Percentiles rank a stretch among this genome's conserved stretches.
Conservation (phyloP, 2,888 invertebrate genomes). For the Troides aeacus region DNA sequence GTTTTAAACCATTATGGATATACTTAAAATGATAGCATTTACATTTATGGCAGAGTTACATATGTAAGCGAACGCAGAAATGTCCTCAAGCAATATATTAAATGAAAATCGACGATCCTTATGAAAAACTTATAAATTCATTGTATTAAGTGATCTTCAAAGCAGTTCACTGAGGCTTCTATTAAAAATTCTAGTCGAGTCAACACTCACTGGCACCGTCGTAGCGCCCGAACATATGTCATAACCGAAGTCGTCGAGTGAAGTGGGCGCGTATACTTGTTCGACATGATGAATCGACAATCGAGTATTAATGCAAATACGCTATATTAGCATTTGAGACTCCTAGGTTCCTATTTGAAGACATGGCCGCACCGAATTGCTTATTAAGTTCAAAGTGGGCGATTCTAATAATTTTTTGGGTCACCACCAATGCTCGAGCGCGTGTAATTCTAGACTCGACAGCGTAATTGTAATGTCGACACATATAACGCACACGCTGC, state of each 20-base stretch:
- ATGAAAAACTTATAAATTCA: neutral
- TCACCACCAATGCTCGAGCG: slow-evolving; percentile 44
- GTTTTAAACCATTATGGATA: no score
- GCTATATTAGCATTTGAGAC: slow-evolving; percentile 51
- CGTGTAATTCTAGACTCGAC: slow-evolving; percentile 28
- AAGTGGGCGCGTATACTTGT: slow-evolving; percentile 42
- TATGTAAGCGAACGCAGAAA: neutral
- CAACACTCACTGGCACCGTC: slow-evolving; percentile 48
- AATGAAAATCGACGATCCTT: neutral
- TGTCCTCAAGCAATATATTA: neutral
- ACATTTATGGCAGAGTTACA: neutral
- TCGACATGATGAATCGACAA: slow-evolving; percentile 62
- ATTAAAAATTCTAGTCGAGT: slow-evolving; percentile 53
- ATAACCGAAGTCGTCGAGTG: slow-evolving; percentile 63
- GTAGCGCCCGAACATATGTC: slow-evolving; percentile 66
- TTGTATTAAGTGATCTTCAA: slow-evolving; percentile 17
- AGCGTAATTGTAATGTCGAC: slow-evolving; percentile 26
- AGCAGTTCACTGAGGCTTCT: slow-evolving; percentile 37
- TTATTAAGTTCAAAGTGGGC: slow-evolving; percentile 47
- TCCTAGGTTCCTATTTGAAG: slow-evolving; percentile 41
- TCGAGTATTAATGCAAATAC: slow-evolving; percentile 66
- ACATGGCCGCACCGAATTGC: slow-evolving; percentile 42
- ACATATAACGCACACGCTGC: slow-evolving; percentile 25
- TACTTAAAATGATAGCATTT: neutral
- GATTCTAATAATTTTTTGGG: slow-evolving; percentile 50